Conservation (phyloP, 2,888 invertebrate species). For the Neoitamus cyanurus region DNA sequence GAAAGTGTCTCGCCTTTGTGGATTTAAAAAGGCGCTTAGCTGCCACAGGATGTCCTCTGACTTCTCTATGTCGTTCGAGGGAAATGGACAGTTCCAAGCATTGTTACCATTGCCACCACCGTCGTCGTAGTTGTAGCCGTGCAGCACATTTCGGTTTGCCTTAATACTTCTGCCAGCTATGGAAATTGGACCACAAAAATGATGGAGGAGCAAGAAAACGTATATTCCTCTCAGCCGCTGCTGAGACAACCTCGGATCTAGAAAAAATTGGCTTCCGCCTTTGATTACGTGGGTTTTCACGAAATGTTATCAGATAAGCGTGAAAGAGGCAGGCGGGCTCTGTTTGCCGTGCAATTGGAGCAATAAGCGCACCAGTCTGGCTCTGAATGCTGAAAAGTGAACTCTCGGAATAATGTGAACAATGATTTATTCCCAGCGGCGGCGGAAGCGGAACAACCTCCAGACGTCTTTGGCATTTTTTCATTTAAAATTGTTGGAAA, state of each 20-base stretch:
- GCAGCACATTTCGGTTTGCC: background rate
- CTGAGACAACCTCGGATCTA: background rate
- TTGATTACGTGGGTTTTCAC: background rate
- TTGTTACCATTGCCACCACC: background rate
- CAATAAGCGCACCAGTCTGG: background rate
- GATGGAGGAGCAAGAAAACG: background rate
- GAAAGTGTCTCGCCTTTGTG: slow-evolving; percentile 6
- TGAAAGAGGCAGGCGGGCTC: background rate
- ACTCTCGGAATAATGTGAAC: background rate
- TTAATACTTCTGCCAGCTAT: background rate
- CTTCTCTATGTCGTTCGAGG: background rate
- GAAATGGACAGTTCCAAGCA: background rate
- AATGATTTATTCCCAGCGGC: background rate
- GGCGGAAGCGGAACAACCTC: background rate
- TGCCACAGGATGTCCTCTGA: slow-evolving; percentile 5
- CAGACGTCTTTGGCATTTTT: slow-evolving; percentile 1
- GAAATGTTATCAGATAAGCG: background rate
- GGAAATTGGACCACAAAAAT: slow-evolving; percentile 5
- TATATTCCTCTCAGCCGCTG: background rate
- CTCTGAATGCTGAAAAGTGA: background rate
- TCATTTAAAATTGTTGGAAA: background rate
- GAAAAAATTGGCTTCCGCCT: background rate
- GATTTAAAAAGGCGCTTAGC: slow-evolving; percentile 1
- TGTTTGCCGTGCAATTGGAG: background rate
- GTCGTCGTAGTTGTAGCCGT: background rate